Percentiles rank a stretch among this genome's conserved stretches.
These are phyloP conservation scores for Brenthis daphne DNA, from an alignment of 2,888 invertebrate species.

Conservation along the genomic window DNA sequence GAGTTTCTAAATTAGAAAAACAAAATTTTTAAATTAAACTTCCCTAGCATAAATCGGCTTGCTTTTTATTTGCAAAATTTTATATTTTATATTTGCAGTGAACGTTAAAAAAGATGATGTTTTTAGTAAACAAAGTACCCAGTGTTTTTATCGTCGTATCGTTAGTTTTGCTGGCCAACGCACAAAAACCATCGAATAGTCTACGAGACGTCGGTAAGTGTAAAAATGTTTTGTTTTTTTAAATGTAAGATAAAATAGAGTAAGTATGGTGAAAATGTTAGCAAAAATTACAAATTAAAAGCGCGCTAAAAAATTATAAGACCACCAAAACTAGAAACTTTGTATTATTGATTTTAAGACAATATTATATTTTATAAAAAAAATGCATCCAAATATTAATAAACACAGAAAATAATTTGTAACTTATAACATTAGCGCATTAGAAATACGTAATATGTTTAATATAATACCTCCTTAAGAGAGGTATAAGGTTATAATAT, in stretches of 20 bases:
- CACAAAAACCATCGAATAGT: slow-evolving; percentile 67
- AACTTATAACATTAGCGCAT: no score
- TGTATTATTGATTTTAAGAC: no score
- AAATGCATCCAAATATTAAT: no score
- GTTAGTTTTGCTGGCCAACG: slow-evolving; percentile 69
- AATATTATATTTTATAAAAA: no score
- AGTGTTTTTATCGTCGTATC: slow-evolving; percentile 68
- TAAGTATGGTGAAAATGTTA: neutral
- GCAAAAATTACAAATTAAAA: neutral
- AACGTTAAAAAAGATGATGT: slow-evolving; percentile 57
- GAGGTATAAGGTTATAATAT: slow-evolving; percentile 15
- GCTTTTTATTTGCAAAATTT: slow-evolving; percentile 29
- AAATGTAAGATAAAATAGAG: neutral
- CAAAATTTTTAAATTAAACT: slow-evolving; percentile 31
- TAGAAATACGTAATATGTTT: neutral
- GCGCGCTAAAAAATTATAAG: no score
- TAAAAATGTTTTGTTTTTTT: slow-evolving; percentile 23
- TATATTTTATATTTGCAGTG: slow-evolving; percentile 32
- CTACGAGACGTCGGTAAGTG: slow-evolving; percentile 72
- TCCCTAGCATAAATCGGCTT: slow-evolving; percentile 16
- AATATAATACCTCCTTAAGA: slow-evolving; percentile 2
- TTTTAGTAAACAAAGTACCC: slow-evolving; percentile 62
- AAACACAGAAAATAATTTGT: no score
- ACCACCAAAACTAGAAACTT: no score
- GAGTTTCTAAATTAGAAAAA: slow-evolving; percentile 57